Percentiles rank a stretch among this genome's conserved stretches.
phyloP scores from a whole-genome alignment of 2,888 invertebrate species.

The Hymenopus coronatus region DNA sequence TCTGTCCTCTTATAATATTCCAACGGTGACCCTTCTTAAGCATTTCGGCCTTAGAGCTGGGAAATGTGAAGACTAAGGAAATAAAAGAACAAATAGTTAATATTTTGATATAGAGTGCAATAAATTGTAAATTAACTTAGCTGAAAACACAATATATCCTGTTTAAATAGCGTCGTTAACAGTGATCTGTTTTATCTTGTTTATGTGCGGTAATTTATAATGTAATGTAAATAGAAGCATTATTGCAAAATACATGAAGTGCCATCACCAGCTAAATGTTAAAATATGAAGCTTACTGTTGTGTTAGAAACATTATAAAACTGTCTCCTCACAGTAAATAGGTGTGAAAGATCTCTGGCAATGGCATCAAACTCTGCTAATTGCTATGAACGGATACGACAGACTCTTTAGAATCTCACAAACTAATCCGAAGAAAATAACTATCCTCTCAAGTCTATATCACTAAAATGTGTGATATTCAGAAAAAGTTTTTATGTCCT shows the following conservation, averaged over 20 bases:
- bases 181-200: no score
- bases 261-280: no score
- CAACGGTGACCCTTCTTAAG: slow-evolving; percentile 15
- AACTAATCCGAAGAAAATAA: not conserved
- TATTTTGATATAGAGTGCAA: not conserved
- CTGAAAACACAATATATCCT: not conserved
- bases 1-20: not conserved
- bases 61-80: not conserved
- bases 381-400: no score
- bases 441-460: not conserved
- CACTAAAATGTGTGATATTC: slow-evolving; percentile 53
- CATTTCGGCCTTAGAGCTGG: not conserved
- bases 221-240: no score
- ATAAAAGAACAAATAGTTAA: not conserved
- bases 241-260: no score
- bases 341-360: no score
- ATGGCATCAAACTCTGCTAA: no score
- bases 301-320: no score
- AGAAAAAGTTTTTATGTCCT: slow-evolving; percentile 79
- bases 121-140: not conserved
- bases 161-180: not conserved
- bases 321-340: no score
- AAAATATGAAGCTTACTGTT: no score
- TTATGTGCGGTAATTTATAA: no score
- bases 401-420: not conserved